Evolutionary conservation across 2,113 vertebrate species (phyloP), one percentile per base, ranked within the genome.

Genomic region (Ellobius talpinus): DNA sequence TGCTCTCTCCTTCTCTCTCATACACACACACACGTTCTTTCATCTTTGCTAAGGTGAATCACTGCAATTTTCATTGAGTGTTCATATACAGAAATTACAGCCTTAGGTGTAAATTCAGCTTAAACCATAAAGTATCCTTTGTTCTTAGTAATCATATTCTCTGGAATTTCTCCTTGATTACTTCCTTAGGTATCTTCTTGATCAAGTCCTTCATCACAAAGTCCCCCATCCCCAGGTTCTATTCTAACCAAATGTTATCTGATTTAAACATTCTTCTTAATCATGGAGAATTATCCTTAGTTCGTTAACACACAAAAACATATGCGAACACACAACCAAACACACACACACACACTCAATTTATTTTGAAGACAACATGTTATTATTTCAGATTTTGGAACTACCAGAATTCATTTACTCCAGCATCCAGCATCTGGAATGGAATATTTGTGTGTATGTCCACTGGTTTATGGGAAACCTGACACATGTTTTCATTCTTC

Each of bases 71-170:
- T 74, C 85, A 50, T 31, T 66, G 23, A 82, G 14, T 39, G 61
- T 61, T 89, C 13, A 29, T 74, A 29, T 4, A 68, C 91, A 77
- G 17, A 68, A 61, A 76, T 89, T n/a, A 76, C 50, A 92, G 58
- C 29, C n/a, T 96, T 66, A 68, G 63, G 7, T 31, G 45, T 87
- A 87, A 91, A 73, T 85, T 86, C 17, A 85, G 12, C 23, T 85
- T 86, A 92, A 92, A 70, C n/a, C 11, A 42, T 95, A 17, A 84
- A 21, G 23, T 16, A 82, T 39, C 7, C 24, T 89, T 89, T 66
- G 81, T 5, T 89, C 89, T 91, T 93, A 82, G 55, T 96, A 95
- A 70, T 89, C 12, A 42, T 31, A 47, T 19, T 87, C 19, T 77
- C 61, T n/a, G 90, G 36, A 11, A 94, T 23, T 87, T 63, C 68